phyloP scores from a whole-genome alignment of 2,888 invertebrate genomes.

The Dioctria linearis region DNA sequence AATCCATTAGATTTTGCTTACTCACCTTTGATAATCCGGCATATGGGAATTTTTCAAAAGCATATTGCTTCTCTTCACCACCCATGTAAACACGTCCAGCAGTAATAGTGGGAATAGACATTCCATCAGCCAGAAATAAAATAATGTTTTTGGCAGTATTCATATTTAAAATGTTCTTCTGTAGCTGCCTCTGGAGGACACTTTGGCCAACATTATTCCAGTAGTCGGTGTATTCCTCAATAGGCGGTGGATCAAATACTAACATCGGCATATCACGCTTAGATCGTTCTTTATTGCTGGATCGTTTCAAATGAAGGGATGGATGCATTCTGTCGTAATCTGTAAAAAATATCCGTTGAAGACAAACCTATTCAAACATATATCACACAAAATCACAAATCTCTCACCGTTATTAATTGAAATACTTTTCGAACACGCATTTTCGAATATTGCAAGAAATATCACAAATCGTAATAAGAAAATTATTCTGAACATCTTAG shows the following conservation, averaged over 20 bases:
- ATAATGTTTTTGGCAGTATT: slow-evolving; percentile 76
- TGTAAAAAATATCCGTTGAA: background rate
- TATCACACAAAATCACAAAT: background rate
- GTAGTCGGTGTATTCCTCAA: slow-evolving; percentile 67
- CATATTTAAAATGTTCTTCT: slow-evolving; percentile 66
- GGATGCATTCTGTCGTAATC: slow-evolving; percentile 65
- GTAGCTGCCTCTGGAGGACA: slow-evolving; percentile 69
- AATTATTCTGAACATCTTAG: slow-evolving; percentile 3
- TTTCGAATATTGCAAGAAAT: background rate
- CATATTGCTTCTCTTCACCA: slow-evolving; percentile 82
- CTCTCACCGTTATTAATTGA: background rate
- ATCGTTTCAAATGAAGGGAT: slow-evolving; percentile 59
- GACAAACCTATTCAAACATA: too few species aligned
- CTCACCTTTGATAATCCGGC: slow-evolving; percentile 83
- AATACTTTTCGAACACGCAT: background rate
- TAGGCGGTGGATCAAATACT: slow-evolving; percentile 63
- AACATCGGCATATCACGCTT: slow-evolving; percentile 67
- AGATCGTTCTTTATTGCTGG: slow-evolving; percentile 20
- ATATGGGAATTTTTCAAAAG: slow-evolving; percentile 84
- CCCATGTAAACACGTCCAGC: slow-evolving; percentile 85
- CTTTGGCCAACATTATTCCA: slow-evolving; percentile 72
- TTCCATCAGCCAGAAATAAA: slow-evolving; percentile 86
- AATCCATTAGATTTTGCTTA: background rate
- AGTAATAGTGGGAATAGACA: slow-evolving; percentile 87
- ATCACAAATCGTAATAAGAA: background rate